Evolutionary conservation across 2,797 vertebrate species (phyloP).

Genomic region (Buphagus erythrorhynchus): DNA sequence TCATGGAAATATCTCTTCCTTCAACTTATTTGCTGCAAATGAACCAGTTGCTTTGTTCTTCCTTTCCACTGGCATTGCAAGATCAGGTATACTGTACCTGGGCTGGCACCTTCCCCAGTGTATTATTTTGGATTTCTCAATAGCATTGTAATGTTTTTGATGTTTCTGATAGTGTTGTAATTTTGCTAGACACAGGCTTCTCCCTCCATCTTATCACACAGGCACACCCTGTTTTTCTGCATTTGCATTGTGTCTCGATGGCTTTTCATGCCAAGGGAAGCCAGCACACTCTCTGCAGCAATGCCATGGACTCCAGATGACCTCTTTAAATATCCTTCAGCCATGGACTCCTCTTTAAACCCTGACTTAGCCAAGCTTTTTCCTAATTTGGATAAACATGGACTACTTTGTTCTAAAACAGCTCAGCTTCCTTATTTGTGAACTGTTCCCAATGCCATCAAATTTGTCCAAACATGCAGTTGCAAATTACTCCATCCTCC

Average conservation of each 20-base stretch:
- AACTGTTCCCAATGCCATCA: not conserved
- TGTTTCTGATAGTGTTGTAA: not conserved
- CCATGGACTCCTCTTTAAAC: not conserved
- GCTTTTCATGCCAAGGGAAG: not conserved
- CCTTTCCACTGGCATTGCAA: not conserved
- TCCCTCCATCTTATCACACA: not conserved
- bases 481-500: not conserved
- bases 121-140: constrained; percentile 6
- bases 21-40: not conserved
- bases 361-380: not conserved
- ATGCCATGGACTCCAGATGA: not conserved
- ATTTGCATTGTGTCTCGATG: not conserved
- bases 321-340: not conserved
- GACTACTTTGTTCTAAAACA: not conserved
- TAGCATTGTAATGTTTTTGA: not conserved
- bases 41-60: not conserved
- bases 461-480: not conserved
- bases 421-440: not conserved
- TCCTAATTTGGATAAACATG: not conserved
- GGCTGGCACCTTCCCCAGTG: not conserved
- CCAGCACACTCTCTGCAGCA: not conserved
- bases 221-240: not conserved
- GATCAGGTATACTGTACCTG: not conserved
- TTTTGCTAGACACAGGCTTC: not conserved
- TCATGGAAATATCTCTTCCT: not conserved